Base-by-base conservation (phyloP, 1,140 invertebrate genomes). In the Bombus pascuorum region DNA sequence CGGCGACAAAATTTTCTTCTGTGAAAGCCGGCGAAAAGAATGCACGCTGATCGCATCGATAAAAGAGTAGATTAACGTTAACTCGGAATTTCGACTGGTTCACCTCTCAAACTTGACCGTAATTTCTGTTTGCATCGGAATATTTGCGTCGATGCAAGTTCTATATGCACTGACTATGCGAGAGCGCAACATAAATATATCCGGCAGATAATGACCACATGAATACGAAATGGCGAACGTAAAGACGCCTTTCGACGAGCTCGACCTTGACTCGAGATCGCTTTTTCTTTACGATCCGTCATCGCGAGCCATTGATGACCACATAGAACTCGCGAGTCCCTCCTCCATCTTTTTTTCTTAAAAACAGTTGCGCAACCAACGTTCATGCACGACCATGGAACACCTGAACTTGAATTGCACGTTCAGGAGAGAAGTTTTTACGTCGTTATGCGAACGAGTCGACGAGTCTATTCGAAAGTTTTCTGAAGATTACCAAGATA, bases 201-300 rank as follows among this genome's bases (percentile, higher is more conserved):
- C 74, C 59, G 80, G 72, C 59, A 83, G 80, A 91, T 90, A 92
- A 92, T 90, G 80, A 73, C 83, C 74, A 81, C 78, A 86, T 88
- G 88, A 92, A 92, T 91, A 90, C 89, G 87, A 91, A 92, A 91
- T 90, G 89, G 87, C 89, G 87, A 90, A 79, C 86, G 89, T 81
- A 82, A 86, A 87, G 87, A 85, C 88, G 87, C 89, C 90, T 92
- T 91, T 91, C 90, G 87, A 90, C 86, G 89, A 71, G 85, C 83
- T 37, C 91, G 92, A 91, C 93, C 93, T 93, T 93, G 92, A 91
- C 90, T 91, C 77, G 81, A 87, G 90, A 93, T 93, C 92, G 91
- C 91, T 93, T 93, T 93, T 93, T 93, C 92, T 91, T 86, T 89
- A 72, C 88, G 89, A 91, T 91, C 89, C 91, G 88, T 87, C 89